Evolutionary conservation across 1,140 invertebrate genomes (phyloP).

Genomic region (Panagrolaimus sp.): DNA sequence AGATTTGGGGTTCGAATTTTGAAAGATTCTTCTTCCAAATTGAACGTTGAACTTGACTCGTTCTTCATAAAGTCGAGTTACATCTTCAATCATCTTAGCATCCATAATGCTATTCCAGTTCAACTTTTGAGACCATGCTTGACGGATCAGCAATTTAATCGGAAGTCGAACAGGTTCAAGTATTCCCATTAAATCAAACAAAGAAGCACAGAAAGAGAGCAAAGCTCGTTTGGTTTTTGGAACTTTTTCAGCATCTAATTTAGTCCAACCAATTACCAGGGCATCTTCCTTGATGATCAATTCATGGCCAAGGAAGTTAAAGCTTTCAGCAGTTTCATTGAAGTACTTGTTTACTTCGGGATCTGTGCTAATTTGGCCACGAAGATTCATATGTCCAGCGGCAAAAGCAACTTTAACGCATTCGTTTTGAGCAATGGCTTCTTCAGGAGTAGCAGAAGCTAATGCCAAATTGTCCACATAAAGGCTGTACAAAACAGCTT

Average conservation of each 20-base stretch:
- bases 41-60: no score
- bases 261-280: background rate
- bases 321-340: background rate
- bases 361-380: background rate
- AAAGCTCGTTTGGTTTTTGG: background rate
- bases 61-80: background rate
- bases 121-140: background rate
- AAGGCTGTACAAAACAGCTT: background rate
- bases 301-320: background rate
- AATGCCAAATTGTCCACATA: background rate
- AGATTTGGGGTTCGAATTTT: no score
- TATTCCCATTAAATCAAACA: background rate
- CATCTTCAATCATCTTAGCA: background rate
- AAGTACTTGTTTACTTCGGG: background rate
- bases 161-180: background rate
- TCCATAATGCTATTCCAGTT: background rate
- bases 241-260: background rate
- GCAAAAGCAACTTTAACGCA: background rate
- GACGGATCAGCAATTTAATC: background rate
- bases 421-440: background rate
- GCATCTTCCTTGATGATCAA: background rate
- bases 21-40: no score
- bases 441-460: background rate
- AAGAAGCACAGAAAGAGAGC: background rate
- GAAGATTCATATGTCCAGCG: background rate